These are phyloP conservation scores for Thera obeliscata DNA, from an alignment of 2,888 invertebrate species.

Conservation along the genomic window DNA sequence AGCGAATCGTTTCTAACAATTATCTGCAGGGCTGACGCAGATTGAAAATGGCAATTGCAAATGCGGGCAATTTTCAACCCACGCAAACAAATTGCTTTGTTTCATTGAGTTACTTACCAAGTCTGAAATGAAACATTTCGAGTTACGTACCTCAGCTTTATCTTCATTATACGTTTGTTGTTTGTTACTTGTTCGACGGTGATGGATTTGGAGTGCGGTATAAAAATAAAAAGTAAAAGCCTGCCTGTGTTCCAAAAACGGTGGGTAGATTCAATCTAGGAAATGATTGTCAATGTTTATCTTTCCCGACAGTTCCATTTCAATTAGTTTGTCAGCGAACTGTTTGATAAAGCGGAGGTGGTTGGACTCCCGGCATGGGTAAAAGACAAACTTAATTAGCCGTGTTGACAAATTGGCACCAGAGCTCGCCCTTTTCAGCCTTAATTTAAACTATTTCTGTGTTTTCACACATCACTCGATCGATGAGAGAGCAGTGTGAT, in stretches of 20 bases:
- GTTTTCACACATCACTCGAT: slow-evolving; percentile 22
- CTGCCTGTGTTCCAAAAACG: slow-evolving; percentile 6
- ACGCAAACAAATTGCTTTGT: slow-evolving; percentile 21
- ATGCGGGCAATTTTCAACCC: slow-evolving; percentile 30
- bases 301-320: slow-evolving; percentile 23
- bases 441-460: slow-evolving; percentile 39
- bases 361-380: slow-evolving; percentile 33
- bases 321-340: slow-evolving; percentile 37
- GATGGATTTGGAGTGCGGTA: slow-evolving; percentile 30
- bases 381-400: slow-evolving; percentile 45
- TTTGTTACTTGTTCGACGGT: slow-evolving; percentile 33
- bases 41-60: slow-evolving; percentile 34
- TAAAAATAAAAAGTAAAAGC: slow-evolving; percentile 9
- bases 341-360: slow-evolving; percentile 36
- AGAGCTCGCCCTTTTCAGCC: slow-evolving; percentile 31
- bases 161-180: slow-evolving; percentile 29
- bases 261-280: background rate
- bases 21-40: slow-evolving; percentile 27
- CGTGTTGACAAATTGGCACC: slow-evolving; percentile 43
- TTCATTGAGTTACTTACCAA: slow-evolving; percentile 27
- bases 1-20: slow-evolving; percentile 30
- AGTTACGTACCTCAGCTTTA: slow-evolving; percentile 24
- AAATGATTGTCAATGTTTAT: slow-evolving; percentile 14
- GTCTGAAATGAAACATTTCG: slow-evolving; percentile 25
- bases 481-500: slow-evolving; percentile 26